phyloP scores from a whole-genome alignment of 2,888 invertebrate species.

The Aporophyla lueneburgensis region DNA sequence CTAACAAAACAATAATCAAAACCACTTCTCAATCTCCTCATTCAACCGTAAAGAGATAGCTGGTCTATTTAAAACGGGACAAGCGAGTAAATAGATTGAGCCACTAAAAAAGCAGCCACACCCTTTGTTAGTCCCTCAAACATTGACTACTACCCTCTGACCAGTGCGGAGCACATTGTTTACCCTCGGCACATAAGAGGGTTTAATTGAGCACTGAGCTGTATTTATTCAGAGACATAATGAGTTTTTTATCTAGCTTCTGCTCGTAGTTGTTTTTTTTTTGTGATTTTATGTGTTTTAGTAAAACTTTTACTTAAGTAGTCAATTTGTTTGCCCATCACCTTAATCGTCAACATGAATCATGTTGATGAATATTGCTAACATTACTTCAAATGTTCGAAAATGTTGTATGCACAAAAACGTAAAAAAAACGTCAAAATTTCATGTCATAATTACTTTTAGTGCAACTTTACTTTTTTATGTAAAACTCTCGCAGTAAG shows the following conservation, averaged over 20 bases:
- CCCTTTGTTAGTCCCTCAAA: conserved; percentile 48
- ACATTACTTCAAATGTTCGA: no score
- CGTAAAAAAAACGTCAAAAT: no score
- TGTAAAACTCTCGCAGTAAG: not conserved
- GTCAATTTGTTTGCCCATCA: not conserved
- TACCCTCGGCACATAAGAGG: conserved; percentile 45
- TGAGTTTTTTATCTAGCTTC: conserved; percentile 29
- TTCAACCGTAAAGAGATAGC: not conserved
- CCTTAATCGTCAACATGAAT: no score
- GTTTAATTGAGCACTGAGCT: conserved; percentile 56
- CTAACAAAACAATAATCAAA: not conserved
- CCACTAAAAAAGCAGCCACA: conserved; percentile 44
- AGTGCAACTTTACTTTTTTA: no score
- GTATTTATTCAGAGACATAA: conserved; percentile 32
- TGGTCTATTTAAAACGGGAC: conserved; percentile 19
- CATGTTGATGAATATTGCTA: no score
- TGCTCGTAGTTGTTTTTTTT: conserved; percentile 3
- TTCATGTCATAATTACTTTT: no score
- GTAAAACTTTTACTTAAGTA: not conserved
- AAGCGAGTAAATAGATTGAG: conserved; percentile 29
- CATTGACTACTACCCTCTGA: conserved; percentile 34
- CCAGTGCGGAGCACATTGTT: conserved; percentile 30
- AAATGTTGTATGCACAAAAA: no score
- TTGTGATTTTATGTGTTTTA: not conserved
- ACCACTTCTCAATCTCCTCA: conserved; percentile 3